A percentile compares a stretch with the other conserved stretches of the same genome.
Evolutionary conservation across 2,113 vertebrate genomes (phyloP).

Genomic region (Ellobius talpinus): DNA sequence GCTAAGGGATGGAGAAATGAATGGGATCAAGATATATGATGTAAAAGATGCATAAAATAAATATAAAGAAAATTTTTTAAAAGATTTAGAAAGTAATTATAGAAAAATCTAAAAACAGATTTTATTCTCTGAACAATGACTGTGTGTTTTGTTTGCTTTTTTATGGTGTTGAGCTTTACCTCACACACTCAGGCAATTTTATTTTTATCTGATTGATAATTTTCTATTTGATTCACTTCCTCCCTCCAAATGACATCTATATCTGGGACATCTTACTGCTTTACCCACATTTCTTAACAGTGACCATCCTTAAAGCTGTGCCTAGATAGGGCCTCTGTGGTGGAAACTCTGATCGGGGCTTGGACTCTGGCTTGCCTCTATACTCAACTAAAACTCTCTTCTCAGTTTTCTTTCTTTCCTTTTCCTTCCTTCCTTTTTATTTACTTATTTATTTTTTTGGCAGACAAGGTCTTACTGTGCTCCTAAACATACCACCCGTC

Average conservation of each 20-base stretch:
- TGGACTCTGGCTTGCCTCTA: neutral
- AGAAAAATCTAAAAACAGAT: too few species aligned
- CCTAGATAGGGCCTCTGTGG: neutral
- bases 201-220: too few species aligned
- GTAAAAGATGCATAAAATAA: too few species aligned
- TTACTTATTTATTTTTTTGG: neutral
- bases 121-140: constrained; percentile 21
- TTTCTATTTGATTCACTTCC: too few species aligned
- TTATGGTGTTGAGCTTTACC: too few species aligned
- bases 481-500: neutral
- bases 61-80: too few species aligned
- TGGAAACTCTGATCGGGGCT: neutral
- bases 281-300: constrained; percentile 25
- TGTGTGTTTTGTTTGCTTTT: neutral
- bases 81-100: too few species aligned
- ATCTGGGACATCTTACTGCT: neutral
- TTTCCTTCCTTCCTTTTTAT: too few species aligned
- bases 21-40: too few species aligned
- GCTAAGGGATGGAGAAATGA: too few species aligned
- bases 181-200: too few species aligned
- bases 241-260: too few species aligned
- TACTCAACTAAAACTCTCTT: neutral
- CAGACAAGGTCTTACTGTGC: neutral
- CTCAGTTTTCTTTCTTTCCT: neutral
- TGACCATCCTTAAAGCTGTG: neutral